Percentiles rank a stretch among this genome's conserved stretches.
phyloP scores from a whole-genome alignment of 53 echinoderm and acorn worm genomes.

The Paracentrotus lividus region DNA sequence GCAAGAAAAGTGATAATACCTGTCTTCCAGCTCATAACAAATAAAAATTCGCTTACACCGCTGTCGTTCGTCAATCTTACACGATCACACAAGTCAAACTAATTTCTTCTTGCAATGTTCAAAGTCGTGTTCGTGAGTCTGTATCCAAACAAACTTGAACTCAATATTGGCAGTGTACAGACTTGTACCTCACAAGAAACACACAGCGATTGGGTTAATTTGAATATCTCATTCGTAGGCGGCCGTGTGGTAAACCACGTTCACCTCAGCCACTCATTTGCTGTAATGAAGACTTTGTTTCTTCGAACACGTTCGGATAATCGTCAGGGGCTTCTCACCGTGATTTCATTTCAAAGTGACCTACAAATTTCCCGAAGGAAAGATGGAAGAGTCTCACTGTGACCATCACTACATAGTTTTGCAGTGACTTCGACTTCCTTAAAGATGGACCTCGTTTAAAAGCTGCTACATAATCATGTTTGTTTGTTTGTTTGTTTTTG shows the following conservation, averaged over 20 bases:
- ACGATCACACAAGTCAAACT: not conserved
- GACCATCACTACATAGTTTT: not conserved
- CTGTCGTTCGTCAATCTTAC: not conserved
- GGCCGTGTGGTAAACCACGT: slow-evolving; percentile 21
- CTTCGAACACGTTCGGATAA: slow-evolving; percentile 6
- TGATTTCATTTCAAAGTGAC: slow-evolving; percentile 25
- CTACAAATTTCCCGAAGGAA: not conserved
- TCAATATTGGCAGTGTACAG: not conserved
- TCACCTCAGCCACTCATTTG: not conserved
- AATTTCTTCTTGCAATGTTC: not conserved
- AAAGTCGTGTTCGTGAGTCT: slow-evolving; percentile 21
- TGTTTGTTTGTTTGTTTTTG: no score
- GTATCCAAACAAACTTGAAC: slow-evolving; percentile 26
- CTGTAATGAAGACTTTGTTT: slow-evolving; percentile 31
- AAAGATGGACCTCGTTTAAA: no score
- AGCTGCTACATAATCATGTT: no score
- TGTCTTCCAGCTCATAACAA: not conserved
- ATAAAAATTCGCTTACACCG: not conserved
- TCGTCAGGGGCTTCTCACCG: not conserved
- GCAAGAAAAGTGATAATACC: not conserved
- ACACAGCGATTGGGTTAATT: slow-evolving; percentile 19
- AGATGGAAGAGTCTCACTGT: not conserved
- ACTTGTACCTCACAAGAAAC: not conserved
- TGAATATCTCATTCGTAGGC: slow-evolving; percentile 26
- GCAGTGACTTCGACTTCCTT: no score